phyloP scores from a whole-genome alignment of 2,888 invertebrate species.

The Malacosoma neustria region DNA sequence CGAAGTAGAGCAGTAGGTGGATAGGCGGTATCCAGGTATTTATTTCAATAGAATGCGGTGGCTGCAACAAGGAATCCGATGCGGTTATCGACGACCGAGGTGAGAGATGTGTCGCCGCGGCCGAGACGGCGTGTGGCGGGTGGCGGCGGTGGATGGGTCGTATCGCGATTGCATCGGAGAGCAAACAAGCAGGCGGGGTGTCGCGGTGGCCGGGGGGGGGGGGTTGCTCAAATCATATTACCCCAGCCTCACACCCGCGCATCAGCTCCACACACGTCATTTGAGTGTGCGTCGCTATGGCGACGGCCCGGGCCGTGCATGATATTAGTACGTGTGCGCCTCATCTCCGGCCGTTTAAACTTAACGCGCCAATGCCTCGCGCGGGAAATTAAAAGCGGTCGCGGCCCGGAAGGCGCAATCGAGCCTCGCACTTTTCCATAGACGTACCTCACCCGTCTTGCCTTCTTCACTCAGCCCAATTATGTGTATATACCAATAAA shows the following conservation, averaged over 20 bases:
- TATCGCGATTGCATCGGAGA: conserved; percentile 75
- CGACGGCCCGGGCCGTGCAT: conserved; percentile 78
- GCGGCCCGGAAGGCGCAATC: conserved; percentile 62
- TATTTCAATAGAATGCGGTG: conserved; percentile 68
- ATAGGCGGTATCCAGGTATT: conserved; percentile 51
- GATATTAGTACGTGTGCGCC: conserved; percentile 69
- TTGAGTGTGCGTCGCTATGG: conserved; percentile 80
- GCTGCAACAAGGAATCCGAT: conserved; percentile 72
- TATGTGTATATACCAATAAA: too few species aligned
- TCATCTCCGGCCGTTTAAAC: conserved; percentile 72
- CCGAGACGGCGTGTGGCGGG: conserved; percentile 19
- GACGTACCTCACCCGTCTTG: conserved; percentile 16
- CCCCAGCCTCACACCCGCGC: conserved; percentile 59
- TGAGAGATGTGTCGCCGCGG: conserved; percentile 61
- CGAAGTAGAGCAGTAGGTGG: conserved; percentile 49
- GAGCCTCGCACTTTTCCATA: conserved; percentile 35
- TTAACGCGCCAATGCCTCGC: conserved; percentile 54
- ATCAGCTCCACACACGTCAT: conserved; percentile 76
- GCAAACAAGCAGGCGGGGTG: conserved; percentile 72
- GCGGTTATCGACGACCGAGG: conserved; percentile 69
- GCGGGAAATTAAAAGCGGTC: conserved; percentile 71
- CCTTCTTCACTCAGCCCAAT: conserved; percentile 12
- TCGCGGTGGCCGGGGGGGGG: conserved; percentile 49
- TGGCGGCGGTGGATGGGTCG: conserved; percentile 36
- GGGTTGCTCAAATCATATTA: conserved; percentile 72